Conservation (phyloP, 2,113 vertebrate genomes). For the Gopherus flavomarginatus region DNA sequence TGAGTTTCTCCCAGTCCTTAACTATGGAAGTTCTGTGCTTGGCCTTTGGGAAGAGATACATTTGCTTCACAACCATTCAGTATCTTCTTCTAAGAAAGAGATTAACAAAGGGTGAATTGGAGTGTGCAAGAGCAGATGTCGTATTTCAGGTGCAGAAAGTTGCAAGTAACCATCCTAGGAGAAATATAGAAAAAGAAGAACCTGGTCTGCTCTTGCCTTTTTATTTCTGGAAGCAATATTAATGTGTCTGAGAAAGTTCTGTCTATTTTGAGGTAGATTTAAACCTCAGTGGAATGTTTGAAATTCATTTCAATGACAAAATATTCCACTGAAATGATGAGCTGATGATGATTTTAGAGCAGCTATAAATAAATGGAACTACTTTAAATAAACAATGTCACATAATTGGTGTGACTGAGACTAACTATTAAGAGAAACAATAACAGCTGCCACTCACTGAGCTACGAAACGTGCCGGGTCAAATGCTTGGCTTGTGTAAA, state of each 20-base stretch:
- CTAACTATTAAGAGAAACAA: not conserved
- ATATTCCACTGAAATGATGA: conserved; percentile 45
- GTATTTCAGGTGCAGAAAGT: not conserved
- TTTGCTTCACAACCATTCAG: not conserved
- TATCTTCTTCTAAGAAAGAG: not conserved
- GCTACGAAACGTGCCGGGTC: not conserved
- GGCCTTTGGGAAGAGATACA: not conserved
- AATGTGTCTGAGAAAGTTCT: not conserved
- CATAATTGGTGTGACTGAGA: conserved; percentile 2
- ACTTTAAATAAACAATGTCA: conserved; percentile 48
- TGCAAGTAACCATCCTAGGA: not conserved
- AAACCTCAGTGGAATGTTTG: conserved; percentile 26
- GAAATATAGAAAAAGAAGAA: not conserved
- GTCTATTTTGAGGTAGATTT: not conserved
- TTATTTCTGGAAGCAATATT: not conserved
- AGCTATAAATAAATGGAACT: conserved; percentile 65
- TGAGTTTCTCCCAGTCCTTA: not conserved
- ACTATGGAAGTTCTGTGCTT: not conserved
- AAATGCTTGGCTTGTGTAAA: not conserved
- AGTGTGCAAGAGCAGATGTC: not conserved
- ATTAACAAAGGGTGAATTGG: accelerated
- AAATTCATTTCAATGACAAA: conserved; percentile 36
- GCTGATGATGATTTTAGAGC: conserved; percentile 46
- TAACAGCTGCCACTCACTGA: not conserved
- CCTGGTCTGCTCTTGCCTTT: not conserved